A percentile compares a stretch with the other conserved stretches of the same genome.
phyloP scores from a whole-genome alignment of 1,140 invertebrate species.

The Atta colombica region DNA sequence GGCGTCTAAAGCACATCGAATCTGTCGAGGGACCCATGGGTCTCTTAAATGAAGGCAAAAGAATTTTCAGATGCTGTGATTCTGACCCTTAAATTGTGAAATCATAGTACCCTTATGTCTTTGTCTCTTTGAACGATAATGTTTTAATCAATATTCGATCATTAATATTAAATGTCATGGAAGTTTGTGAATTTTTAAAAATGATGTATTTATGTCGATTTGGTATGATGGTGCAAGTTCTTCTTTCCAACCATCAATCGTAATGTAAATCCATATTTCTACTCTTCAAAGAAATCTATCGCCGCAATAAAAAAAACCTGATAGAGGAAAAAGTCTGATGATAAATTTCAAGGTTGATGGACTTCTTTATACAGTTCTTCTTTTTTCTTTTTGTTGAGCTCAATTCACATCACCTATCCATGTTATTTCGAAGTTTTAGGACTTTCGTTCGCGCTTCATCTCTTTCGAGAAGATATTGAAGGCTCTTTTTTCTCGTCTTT shows the following conservation, averaged over 20 bases:
- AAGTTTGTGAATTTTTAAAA: neutral
- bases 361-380: neutral
- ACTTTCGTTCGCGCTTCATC: slow-evolving; percentile 14
- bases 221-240: neutral
- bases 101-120: slow-evolving; percentile 42
- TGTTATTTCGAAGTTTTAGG: neutral
- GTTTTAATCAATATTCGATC: neutral
- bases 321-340: neutral
- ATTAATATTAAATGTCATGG: neutral
- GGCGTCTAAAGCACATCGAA: slow-evolving; percentile 63
- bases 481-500: slow-evolving; percentile 53
- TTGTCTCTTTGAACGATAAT: neutral
- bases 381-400: neutral
- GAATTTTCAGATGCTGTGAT: slow-evolving; percentile 9
- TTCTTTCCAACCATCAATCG: slow-evolving; percentile 17
- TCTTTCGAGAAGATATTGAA: slow-evolving; percentile 2
- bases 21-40: slow-evolving; percentile 59
- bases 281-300: neutral
- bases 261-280: neutral
- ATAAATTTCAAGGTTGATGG: slow-evolving; percentile 30
- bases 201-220: neutral
- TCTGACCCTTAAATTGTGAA: slow-evolving; percentile 59
- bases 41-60: slow-evolving; percentile 75
- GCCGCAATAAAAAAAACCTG: neutral
- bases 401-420: neutral